Percentiles rank a stretch among this genome's conserved stretches.
These are phyloP conservation scores for Protomyctophum bolini DNA, from an alignment of 2,113 vertebrate species.

Conservation along the genomic window DNA sequence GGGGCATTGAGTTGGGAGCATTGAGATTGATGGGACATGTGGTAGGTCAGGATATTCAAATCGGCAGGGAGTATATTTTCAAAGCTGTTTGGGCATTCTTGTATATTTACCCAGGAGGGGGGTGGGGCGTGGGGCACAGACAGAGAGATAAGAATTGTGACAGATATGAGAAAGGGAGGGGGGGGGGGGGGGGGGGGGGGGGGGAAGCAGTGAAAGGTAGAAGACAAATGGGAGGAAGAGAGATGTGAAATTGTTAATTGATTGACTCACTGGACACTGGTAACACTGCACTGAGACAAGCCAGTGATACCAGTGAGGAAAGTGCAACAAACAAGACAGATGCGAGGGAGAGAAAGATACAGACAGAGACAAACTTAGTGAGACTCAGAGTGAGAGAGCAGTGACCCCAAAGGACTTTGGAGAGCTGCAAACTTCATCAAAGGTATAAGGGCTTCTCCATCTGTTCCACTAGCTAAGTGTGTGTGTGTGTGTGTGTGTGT, in stretches of 20 bases:
- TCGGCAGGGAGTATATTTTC: neutral
- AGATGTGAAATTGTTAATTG: neutral
- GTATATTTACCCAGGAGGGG: neutral
- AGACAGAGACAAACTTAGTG: conserved; percentile 4
- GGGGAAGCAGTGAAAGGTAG: neutral
- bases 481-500: conserved; percentile 3
- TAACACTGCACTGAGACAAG: conserved; percentile 7
- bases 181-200: too few species aligned
- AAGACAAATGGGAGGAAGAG: neutral
- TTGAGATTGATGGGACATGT: neutral
- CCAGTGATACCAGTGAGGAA: neutral
- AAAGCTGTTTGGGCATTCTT: neutral
- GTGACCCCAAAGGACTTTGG: neutral
- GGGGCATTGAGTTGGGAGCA: neutral
- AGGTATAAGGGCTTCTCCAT: neutral
- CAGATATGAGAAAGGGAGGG: neutral
- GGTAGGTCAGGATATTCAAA: neutral
- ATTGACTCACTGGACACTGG: conserved; percentile 13
- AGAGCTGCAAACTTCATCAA: neutral
- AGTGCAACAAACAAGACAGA: too few species aligned
- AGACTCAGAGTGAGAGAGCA: neutral
- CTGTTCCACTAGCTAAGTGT: neutral
- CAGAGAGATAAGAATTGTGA: conserved; percentile 2
- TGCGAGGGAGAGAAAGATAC: neutral
- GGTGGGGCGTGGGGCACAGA: neutral